Conservation (phyloP, 2,888 invertebrate genomes). For the Schrankia costaestrigalis region DNA sequence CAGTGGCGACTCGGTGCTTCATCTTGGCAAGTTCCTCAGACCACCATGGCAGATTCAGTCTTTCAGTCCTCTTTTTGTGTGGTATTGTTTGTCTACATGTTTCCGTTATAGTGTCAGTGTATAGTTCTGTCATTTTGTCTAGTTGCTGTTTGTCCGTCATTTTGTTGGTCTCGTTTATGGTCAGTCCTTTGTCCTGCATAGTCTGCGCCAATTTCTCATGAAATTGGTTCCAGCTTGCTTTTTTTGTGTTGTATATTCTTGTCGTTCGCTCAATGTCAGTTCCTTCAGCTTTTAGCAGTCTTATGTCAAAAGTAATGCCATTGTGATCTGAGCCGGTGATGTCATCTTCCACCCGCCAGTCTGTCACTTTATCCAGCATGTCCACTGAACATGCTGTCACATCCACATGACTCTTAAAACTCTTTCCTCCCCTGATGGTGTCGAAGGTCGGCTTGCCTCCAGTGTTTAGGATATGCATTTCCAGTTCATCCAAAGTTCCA, state of each 20-base stretch:
- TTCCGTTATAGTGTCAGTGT: constrained; percentile 4
- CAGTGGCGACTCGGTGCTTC: constrained; percentile 13
- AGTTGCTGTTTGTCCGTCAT: constrained; percentile 2
- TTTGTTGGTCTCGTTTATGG: background rate
- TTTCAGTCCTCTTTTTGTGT: constrained; percentile 3
- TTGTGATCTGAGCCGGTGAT: too few species aligned
- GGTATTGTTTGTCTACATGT: constrained; percentile 9
- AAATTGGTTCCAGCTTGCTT: constrained; percentile 19
- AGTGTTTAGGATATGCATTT: constrained; percentile 26
- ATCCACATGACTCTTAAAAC: constrained; percentile 22
- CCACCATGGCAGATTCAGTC: constrained; percentile 23
- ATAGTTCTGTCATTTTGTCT: constrained; percentile 1
- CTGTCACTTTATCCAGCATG: constrained; percentile 2
- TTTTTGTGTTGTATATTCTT: constrained; percentile 15
- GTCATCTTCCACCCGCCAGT: too few species aligned
- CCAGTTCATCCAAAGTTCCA: too few species aligned
- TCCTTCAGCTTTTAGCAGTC: constrained; percentile 1
- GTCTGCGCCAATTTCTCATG: constrained; percentile 8
- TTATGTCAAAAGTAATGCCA: constrained; percentile 17
- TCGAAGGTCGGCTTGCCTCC: constrained; percentile 28
- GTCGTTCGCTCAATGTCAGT: constrained; percentile 8
- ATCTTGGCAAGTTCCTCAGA: constrained; percentile 6
- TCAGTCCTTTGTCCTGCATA: constrained; percentile 1
- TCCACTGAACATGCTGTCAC: constrained; percentile 24
- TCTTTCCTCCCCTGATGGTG: constrained; percentile 12